A percentile compares a stretch with the other conserved stretches of the same genome.
These are phyloP conservation scores for Salvator merianae DNA, from an alignment of 2,113 vertebrate genomes.

Conservation along the genomic window DNA sequence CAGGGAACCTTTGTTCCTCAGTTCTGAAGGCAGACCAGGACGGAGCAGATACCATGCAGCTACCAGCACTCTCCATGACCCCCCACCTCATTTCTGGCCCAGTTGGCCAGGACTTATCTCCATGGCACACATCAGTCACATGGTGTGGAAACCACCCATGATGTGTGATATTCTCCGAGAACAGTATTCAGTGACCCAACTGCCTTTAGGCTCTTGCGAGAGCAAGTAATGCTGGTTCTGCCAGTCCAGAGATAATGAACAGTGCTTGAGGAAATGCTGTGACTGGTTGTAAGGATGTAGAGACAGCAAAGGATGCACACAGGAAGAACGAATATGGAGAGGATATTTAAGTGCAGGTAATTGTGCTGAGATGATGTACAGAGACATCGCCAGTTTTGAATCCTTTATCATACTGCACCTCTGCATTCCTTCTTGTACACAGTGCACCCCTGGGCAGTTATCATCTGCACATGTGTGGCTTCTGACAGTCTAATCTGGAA, in stretches of 20 bases:
- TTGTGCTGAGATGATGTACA: constrained; percentile 15
- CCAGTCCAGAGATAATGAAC: constrained; percentile 27
- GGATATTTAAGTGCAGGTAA: constrained; percentile 18
- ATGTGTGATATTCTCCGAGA: constrained; percentile 16
- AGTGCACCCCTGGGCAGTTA: neutral
- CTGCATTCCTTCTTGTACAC: neutral
- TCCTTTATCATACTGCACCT: constrained; percentile 1
- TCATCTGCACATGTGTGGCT: neutral
- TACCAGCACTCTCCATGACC: no score
- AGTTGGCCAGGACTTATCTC: no score
- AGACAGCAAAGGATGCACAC: neutral
- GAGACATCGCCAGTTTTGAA: neutral
- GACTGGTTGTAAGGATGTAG: constrained; percentile 14
- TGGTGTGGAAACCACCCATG: no score
- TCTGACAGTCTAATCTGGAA: neutral
- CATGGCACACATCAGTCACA: no score
- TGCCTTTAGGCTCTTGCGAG: neutral
- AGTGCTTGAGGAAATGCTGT: constrained; percentile 6
- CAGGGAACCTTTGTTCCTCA: no score
- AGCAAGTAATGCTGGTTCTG: constrained; percentile 6
- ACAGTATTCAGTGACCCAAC: constrained; percentile 1
- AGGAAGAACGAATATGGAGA: neutral
- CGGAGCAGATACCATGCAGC: no score
- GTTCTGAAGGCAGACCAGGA: no score
- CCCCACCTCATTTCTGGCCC: no score